A percentile compares a stretch with the other conserved stretches of the same genome.
These are phyloP conservation scores for Zootoca vivipara DNA, from an alignment of 2,113 vertebrate species.

Conservation along the genomic window DNA sequence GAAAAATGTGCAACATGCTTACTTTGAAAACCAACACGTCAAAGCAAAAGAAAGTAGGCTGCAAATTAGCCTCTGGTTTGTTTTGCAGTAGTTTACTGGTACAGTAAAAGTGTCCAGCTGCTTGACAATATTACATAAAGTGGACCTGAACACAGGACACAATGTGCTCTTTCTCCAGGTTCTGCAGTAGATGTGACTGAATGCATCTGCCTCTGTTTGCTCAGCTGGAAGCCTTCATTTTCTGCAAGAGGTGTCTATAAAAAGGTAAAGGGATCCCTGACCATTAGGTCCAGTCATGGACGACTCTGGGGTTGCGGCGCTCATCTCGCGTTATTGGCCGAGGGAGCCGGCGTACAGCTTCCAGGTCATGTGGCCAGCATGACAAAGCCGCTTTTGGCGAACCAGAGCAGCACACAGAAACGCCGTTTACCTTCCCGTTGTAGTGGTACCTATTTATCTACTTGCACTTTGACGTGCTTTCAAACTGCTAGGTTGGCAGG, in stretches of 20 bases:
- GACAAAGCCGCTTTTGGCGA: too few relatives aligned
- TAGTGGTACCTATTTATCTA: too few relatives aligned
- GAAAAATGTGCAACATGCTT: conserved; percentile 35
- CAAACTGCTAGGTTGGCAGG: too few relatives aligned
- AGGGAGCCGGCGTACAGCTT: too few relatives aligned
- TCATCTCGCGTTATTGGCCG: too few relatives aligned
- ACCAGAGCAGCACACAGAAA: too few relatives aligned
- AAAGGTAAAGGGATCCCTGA: too few relatives aligned
- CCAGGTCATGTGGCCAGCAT: too few relatives aligned
- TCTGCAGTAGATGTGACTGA: conserved; percentile 1
- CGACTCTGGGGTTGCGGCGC: too few relatives aligned
- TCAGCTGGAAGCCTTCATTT: not conserved
- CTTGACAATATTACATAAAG: conserved; percentile 38
- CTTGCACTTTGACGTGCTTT: too few relatives aligned
- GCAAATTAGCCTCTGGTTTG: conserved; percentile 16
- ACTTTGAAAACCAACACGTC: conserved; percentile 34
- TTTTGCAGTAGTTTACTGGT: conserved; percentile 38
- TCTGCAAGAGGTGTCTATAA: not conserved
- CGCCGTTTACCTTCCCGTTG: too few relatives aligned
- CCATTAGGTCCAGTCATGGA: too few relatives aligned
- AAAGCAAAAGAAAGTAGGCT: conserved; percentile 25
- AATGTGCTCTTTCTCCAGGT: conserved; percentile 53
- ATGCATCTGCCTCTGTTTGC: not conserved
- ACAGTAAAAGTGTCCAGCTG: conserved; percentile 50
- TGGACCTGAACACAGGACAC: conserved; percentile 36